Conservation (phyloP, 1,140 invertebrate genomes). For the Drosophila mojavensis region DNA sequence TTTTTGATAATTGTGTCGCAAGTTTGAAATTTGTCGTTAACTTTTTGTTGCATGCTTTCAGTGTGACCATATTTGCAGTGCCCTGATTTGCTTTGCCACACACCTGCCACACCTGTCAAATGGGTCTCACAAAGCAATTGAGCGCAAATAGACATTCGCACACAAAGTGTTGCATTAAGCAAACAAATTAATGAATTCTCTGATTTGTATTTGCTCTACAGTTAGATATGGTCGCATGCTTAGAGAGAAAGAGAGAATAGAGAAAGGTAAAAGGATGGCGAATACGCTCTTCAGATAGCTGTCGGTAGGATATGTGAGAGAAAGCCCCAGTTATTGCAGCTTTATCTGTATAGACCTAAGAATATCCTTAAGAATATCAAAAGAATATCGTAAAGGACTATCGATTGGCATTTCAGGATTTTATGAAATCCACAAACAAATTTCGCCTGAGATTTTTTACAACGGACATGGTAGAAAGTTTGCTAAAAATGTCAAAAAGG, state of each 20-base stretch:
- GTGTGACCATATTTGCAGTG: conserved; percentile 55
- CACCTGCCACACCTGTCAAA: conserved; percentile 11
- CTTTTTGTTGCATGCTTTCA: conserved; percentile 50
- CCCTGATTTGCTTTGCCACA: conserved; percentile 58
- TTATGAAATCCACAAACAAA: too few species aligned
- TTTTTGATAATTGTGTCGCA: conserved; percentile 63
- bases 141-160: conserved; percentile 3
- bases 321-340: too few species aligned
- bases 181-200: conserved; percentile 18
- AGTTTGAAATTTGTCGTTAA: conserved; percentile 38
- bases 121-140: conserved; percentile 8
- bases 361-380: too few species aligned
- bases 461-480: too few species aligned
- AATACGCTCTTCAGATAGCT: too few species aligned
- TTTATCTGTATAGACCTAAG: too few species aligned
- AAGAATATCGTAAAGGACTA: too few species aligned
- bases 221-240: neutral
- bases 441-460: too few species aligned
- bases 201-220: neutral
- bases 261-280: neutral
- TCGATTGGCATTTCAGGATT: too few species aligned
- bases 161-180: conserved; percentile 1
- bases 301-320: too few species aligned
- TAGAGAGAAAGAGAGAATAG: too few species aligned
- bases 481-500: too few species aligned